A percentile compares a stretch with the other conserved stretches of the same genome.
These are phyloP conservation scores for Venturia canescens DNA, from an alignment of 1,140 invertebrate species.

Conservation along the genomic window DNA sequence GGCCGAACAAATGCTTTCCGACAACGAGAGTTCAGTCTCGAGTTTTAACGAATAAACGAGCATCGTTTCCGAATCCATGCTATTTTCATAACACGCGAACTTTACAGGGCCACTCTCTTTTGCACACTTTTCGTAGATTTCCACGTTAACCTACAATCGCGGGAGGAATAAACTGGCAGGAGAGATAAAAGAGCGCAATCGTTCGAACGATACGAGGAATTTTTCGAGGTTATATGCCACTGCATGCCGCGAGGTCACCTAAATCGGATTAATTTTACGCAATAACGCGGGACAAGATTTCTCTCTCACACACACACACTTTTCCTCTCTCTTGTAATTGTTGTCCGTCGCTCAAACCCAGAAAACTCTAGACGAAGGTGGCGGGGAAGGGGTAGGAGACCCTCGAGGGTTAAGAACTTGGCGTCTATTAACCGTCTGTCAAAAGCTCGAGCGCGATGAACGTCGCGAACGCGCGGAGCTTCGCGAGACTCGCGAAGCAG, in stretches of 20 bases:
- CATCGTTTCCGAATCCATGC: neutral
- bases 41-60: neutral
- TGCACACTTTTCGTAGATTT: neutral
- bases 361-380: slow-evolving; percentile 17
- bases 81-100: neutral
- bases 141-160: neutral
- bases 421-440: neutral
- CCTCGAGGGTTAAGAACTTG: slow-evolving; percentile 6
- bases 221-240: slow-evolving; percentile 51
- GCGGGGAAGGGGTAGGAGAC: neutral
- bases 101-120: neutral
- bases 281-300: neutral
- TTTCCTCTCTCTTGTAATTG: slow-evolving; percentile 15
- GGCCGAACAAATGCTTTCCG: neutral
- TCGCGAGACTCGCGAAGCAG: slow-evolving; percentile 60
- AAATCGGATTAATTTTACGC: slow-evolving; percentile 77
- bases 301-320: neutral
- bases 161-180: neutral
- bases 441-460: slow-evolving; percentile 58
- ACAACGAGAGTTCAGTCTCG: neutral
- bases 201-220: slow-evolving; percentile 8
- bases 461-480: slow-evolving; percentile 65
- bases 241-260: slow-evolving; percentile 70
- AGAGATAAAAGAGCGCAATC: neutral
- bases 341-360: slow-evolving; percentile 8